Base-by-base conservation (phyloP, 1,140 invertebrate genomes). In the Platorchestia sp. region DNA sequence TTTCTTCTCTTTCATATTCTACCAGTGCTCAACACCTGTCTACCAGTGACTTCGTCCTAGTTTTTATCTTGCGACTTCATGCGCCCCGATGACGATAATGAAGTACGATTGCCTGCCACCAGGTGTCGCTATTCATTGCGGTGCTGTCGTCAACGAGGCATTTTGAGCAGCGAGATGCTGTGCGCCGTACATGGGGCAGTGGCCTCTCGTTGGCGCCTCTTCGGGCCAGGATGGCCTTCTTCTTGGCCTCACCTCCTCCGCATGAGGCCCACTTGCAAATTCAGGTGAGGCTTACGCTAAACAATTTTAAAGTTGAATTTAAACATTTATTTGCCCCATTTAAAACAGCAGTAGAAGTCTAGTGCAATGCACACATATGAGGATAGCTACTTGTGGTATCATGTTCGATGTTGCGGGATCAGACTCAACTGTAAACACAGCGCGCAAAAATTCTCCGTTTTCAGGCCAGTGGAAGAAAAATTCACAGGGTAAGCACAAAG, bases 41-140 rank as follows among this genome's bases (percentile, higher is more conserved):
- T n/a, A n/a, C n/a, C n/a, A n/a, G n/a, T n/a, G n/a, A n/a, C n/a
- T n/a, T n/a, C n/a, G n/a, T n/a, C n/a, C n/a, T n/a, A n/a, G n/a
- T n/a, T n/a, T n/a, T n/a, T n/a, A n/a, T n/a, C n/a, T n/a, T 19
- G 19, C 6, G 7, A 51, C 47, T 75, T 75, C 36, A 10, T 22
- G 59, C 14, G 14, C 1, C 14, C 1, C 10, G 27, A 75, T 27
- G 36, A 51, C 47, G 47, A 19, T 51, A 51, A 51, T 27, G 14
- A 1, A 75, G 59, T 3, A 36, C 3, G 7, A 42, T 87, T 75
- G 36, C 40, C 44, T n/a, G 14, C 41, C 75, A n/a, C 36, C 89
- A 95, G 95, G 86, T 95, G 40, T 75, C 47, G 45, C 47, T 95
- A 47, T 89, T 95, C 27, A 75, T 95, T 44, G n/a, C 95, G 22